A percentile compares a stretch with the other conserved stretches of the same genome.
phyloP scores from a whole-genome alignment of 2,888 invertebrate species.

The Amorpha juglandis region DNA sequence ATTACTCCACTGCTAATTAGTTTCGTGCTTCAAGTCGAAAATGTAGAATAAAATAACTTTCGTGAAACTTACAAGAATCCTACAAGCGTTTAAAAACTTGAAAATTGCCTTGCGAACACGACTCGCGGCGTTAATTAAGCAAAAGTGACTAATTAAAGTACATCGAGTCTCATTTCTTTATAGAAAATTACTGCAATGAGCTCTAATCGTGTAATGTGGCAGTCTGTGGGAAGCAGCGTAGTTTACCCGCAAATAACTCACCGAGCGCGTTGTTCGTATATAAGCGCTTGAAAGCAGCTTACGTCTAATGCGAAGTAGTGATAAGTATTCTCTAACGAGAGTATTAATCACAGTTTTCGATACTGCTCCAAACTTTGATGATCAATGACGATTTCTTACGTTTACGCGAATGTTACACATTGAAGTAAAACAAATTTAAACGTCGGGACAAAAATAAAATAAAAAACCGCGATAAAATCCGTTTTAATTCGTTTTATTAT shows the following conservation, averaged over 20 bases:
- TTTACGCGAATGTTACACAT: too few relatives aligned
- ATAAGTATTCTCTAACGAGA: too few relatives aligned
- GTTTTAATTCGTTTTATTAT: too few relatives aligned
- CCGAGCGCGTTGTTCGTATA: neutral
- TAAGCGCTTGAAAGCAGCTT: neutral
- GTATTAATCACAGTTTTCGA: too few relatives aligned
- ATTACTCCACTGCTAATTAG: conserved; percentile 37
- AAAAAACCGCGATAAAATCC: too few relatives aligned
- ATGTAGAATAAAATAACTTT: conserved; percentile 35
- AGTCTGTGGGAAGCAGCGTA: conserved; percentile 8
- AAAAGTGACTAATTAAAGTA: conserved; percentile 23
- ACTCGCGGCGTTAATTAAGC: conserved; percentile 21
- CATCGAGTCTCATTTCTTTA: conserved; percentile 13
- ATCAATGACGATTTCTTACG: too few relatives aligned
- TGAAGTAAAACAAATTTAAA: too few relatives aligned
- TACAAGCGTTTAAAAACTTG: conserved; percentile 27
- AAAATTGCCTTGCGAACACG: conserved; percentile 21
- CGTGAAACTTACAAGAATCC: conserved; percentile 25
- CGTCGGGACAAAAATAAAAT: too few relatives aligned
- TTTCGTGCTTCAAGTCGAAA: conserved; percentile 36
- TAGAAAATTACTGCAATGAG: conserved; percentile 11
- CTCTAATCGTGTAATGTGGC: neutral
- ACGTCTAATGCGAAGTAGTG: neutral
- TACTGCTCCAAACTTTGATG: too few relatives aligned
- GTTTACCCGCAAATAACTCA: conserved; percentile 12